These are phyloP conservation scores for Pararge aegeria DNA, from an alignment of 1,140 invertebrate species.

Conservation along the genomic window DNA sequence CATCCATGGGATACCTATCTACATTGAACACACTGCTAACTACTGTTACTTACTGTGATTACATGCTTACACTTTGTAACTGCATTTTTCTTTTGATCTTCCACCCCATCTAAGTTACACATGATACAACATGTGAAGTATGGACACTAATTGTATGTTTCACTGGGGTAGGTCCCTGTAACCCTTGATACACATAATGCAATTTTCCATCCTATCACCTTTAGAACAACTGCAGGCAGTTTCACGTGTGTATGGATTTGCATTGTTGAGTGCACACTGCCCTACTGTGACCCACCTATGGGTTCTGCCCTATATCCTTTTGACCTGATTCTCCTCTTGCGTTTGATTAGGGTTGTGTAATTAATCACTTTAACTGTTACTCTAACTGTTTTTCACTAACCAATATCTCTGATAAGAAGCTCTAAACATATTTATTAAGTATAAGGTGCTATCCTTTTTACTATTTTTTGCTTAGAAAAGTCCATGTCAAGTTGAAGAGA, in stretches of 20 bases:
- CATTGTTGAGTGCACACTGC: slow-evolving; percentile 60
- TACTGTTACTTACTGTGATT: neutral
- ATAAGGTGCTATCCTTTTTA: too few species aligned
- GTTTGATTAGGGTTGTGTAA: slow-evolving; percentile 42
- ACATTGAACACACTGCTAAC: neutral
- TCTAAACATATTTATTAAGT: slow-evolving; percentile 21
- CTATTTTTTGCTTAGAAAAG: too few species aligned
- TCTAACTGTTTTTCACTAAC: neutral
- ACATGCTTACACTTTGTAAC: neutral
- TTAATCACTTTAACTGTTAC: slow-evolving; percentile 2
- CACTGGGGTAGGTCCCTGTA: slow-evolving; percentile 2
- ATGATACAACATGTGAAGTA: neutral
- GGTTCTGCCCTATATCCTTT: slow-evolving; percentile 56
- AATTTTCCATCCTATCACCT: slow-evolving; percentile 61
- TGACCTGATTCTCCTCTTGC: slow-evolving; percentile 51
- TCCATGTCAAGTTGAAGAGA: too few species aligned
- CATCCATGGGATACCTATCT: too few species aligned
- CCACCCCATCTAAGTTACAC: neutral
- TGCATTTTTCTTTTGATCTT: slow-evolving; percentile 9
- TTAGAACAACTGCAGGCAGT: slow-evolving; percentile 41
- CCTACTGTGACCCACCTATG: slow-evolving; percentile 44
- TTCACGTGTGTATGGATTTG: slow-evolving; percentile 31
- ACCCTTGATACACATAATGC: slow-evolving; percentile 40
- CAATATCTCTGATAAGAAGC: neutral
- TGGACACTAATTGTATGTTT: neutral